Base-by-base conservation (phyloP, 2,113 vertebrate species). In the Conger conger region DNA sequence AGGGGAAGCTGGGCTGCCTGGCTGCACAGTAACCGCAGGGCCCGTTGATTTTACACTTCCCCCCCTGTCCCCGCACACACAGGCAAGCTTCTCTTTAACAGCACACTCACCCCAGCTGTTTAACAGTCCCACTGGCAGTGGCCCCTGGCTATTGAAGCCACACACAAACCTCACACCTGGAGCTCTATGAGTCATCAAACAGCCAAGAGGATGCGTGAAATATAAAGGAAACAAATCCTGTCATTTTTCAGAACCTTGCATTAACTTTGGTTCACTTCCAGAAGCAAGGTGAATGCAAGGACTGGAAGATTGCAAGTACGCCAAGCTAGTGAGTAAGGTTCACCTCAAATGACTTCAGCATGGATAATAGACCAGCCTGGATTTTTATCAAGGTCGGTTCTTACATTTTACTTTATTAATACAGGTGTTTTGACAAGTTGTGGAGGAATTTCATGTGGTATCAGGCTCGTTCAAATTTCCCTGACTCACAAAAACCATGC, bases 161-260 rank as follows among this genome's bases (percentile, higher is more conserved):
- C 17, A 36, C 3, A 17, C 23, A 53, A 30, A 7, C 42, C 27
- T n/a, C 36, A 53, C 15, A 35, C 80, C 73, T 77, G 80, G 45
- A 86, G 79, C 23, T 36, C 35, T 60, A 16, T 17, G 36, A 83
- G 20, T 35, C 27, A 76, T 83, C 27, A 73, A 83, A 76, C n/a
- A 42, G 63, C 63, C 27, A 73, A 73, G 27, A 73, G n/a, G 6
- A 73, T 23, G 23, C 33, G 9, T 8, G 33, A 7, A 73, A n/a
- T 33, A 73, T 13, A 50, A 50, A 50, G 45, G 15, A 11, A 50
- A 50, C 45, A 13, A n/a, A 50, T 50, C 11, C 45, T 50, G 45
- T 50, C 23, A 27, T 63, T 23, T 63, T 63, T 63, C 20, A 4
- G 20, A 20, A 27, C 57, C 23, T 20, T 63, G 45, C 45, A 15